Base-by-base conservation (phyloP, 2,888 invertebrate genomes). In the Sesamia inferens region DNA sequence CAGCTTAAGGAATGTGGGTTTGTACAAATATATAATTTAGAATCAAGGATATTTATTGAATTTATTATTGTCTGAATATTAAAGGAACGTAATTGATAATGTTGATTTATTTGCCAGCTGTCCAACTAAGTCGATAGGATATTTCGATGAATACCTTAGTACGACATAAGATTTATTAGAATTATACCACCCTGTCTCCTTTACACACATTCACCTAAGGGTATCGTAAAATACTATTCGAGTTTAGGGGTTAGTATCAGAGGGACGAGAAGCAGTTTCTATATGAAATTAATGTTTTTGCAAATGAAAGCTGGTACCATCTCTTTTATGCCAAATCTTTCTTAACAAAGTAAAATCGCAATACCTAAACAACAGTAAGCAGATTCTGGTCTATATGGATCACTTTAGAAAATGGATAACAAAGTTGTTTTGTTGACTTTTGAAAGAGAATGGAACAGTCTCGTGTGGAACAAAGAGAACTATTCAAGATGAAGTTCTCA, bases 51-150 rank as follows among this genome's bases (percentile, higher is more conserved):
- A 62, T 58, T 54, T 66, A 42, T 39, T 55, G n/a, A 72, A 62
- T 31, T 57, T 57, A 79, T 55, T 59, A 64, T 66, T 47, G 39
- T 22, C 11, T 47, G 61, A 55, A 66, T 66, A 51, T 51, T 62
- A 44, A 64, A 54, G 11, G 14, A 24, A 47, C 22, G 31, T 72
- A 58, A 77, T 81, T 81, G 76, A 61, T 55, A 61, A 65, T 75
- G 57, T 74, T 75, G 65, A 67, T 81, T 39, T 55, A 63, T 39
- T 22, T 64, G 39, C 3, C 19, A 22, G 22, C 31, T 65, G 31
- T 11, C 22, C 51, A 65, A 62, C 44, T 61, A 48, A 61, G 16
- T 51, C 44, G 10, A 8, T 16, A 62, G 7, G 31, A 59, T 58
- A 68, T 59, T 63, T 76, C 16, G 8, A 74, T 19, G 19, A 42